A percentile compares a stretch with the other conserved stretches of the same genome.
Evolutionary conservation across 2,888 invertebrate genomes (phyloP).

Genomic region (Tetragonisca angustula): DNA sequence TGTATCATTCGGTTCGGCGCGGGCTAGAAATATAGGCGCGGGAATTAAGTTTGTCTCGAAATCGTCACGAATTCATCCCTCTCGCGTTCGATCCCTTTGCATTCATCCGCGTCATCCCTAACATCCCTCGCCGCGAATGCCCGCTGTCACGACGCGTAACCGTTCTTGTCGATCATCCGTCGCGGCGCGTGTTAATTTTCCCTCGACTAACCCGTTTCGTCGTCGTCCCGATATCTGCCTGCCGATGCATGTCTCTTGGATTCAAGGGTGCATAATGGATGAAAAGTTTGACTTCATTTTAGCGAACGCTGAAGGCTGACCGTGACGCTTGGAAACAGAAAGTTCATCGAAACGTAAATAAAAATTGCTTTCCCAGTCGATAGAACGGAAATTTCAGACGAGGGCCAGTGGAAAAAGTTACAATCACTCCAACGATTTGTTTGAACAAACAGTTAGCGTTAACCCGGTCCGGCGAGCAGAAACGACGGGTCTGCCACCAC

Average conservation of each 20-base stretch:
- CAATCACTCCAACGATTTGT: background rate
- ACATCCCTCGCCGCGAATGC: conserved; percentile 47
- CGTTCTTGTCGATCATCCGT: conserved; percentile 51
- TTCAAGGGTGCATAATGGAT: background rate
- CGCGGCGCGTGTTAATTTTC: conserved; percentile 62
- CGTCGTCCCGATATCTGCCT: background rate
- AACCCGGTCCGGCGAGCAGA: too few relatives aligned
- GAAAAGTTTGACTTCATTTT: background rate
- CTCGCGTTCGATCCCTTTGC: conserved; percentile 33
- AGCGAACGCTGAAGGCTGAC: background rate
- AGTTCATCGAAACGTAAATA: background rate
- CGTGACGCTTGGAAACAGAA: background rate
- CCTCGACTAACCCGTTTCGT: conserved; percentile 37
- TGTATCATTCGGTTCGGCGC: conserved; percentile 79
- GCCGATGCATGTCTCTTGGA: too few relatives aligned
- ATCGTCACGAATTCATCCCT: conserved; percentile 25
- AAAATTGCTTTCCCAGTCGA: background rate
- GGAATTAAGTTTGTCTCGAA: conserved; percentile 71
- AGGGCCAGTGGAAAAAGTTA: background rate
- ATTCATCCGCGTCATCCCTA: conserved; percentile 19
- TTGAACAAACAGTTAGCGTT: background rate
- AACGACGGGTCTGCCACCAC: too few relatives aligned
- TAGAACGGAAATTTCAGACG: background rate
- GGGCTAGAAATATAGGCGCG: conserved; percentile 77
- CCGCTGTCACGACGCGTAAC: conserved; percentile 53